Evolutionary conservation across 2,797 vertebrate species (phyloP).

Genomic region (Hybognathus amarus): DNA sequence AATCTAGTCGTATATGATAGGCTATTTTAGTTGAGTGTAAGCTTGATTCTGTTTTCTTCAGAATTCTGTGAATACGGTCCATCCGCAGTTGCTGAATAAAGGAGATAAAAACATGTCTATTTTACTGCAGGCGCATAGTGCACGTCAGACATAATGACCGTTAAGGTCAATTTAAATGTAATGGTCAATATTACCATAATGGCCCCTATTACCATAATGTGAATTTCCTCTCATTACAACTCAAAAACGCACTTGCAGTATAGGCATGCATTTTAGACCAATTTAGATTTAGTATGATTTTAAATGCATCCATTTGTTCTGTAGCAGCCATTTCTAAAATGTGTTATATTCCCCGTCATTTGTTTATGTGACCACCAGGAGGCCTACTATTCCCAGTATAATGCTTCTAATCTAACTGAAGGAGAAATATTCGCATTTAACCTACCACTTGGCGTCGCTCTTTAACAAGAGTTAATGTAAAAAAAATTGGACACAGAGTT

Average conservation of each 20-base stretch:
- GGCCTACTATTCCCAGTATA: no score
- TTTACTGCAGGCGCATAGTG: neutral
- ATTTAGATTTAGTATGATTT: neutral
- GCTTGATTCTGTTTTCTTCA: neutral
- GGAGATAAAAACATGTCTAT: neutral
- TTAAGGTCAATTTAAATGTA: neutral
- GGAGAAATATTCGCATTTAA: neutral
- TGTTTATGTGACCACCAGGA: conserved; percentile 20
- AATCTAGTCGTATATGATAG: neutral
- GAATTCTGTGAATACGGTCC: neutral
- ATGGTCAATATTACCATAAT: conserved; percentile 6
- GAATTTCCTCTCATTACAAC: neutral
- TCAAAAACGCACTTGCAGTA: neutral
- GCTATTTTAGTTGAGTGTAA: no score
- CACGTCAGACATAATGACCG: neutral
- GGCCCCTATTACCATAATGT: neutral
- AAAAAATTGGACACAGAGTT: neutral
- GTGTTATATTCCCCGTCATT: neutral
- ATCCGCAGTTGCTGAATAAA: neutral
- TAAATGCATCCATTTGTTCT: neutral
- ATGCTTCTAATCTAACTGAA: neutral
- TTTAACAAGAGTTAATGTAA: neutral
- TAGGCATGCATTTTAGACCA: neutral
- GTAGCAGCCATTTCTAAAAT: neutral
- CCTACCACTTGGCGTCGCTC: neutral